Conservation (phyloP, 1,140 invertebrate species). For the Magallana ariakensis region DNA sequence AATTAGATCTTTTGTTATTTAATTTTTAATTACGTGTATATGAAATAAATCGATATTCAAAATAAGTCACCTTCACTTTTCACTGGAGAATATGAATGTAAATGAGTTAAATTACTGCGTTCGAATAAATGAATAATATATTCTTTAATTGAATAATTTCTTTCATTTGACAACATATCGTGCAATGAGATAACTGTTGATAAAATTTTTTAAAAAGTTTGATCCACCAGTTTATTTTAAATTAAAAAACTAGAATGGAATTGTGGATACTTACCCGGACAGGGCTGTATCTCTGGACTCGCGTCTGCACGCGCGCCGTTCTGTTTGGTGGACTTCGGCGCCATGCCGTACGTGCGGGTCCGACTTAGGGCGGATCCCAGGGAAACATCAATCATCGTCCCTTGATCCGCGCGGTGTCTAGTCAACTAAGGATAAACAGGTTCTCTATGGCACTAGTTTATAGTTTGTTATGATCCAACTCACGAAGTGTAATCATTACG, state of each 20-base stretch:
- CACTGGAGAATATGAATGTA: too few relatives aligned
- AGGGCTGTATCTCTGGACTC: background rate
- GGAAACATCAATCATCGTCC: constrained; percentile 4
- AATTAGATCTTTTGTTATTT: too few relatives aligned
- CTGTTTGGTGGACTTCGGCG: background rate
- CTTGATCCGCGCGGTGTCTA: background rate
- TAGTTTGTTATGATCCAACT: background rate
- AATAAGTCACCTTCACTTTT: too few relatives aligned
- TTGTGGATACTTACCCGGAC: constrained; percentile 13
- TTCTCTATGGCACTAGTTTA: background rate
- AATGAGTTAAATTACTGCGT: too few relatives aligned
- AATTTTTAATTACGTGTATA: too few relatives aligned
- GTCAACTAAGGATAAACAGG: background rate
- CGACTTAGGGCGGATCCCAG: background rate
- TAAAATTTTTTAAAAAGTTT: too few relatives aligned
- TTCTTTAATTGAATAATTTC: too few relatives aligned
- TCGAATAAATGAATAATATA: too few relatives aligned
- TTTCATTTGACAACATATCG: too few relatives aligned
- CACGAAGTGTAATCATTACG: background rate
- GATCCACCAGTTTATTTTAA: background rate
- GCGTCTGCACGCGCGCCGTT: background rate
- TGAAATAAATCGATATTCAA: too few relatives aligned
- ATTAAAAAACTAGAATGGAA: background rate
- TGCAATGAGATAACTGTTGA: too few relatives aligned
- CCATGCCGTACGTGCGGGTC: background rate